These are phyloP conservation scores for Scolopax mira DNA, from an alignment of 2,113 vertebrate genomes.

Conservation along the genomic window DNA sequence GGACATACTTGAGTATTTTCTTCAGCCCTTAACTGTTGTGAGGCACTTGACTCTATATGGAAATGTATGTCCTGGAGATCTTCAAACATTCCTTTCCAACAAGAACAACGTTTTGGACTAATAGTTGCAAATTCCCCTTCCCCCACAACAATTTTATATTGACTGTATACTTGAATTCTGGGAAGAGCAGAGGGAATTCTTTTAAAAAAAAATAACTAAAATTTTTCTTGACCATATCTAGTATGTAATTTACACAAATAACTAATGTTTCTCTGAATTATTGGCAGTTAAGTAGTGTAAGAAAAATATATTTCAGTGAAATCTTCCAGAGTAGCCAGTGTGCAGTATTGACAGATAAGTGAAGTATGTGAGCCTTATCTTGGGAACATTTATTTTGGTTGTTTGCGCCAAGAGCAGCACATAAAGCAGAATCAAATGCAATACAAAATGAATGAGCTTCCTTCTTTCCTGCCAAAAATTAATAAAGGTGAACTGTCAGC, in stretches of 20 bases:
- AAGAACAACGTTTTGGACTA: constrained; percentile 49
- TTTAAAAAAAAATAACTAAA: background rate
- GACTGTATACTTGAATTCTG: background rate
- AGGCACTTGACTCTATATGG: constrained; percentile 17
- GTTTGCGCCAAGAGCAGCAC: background rate
- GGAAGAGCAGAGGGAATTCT: constrained; percentile 1
- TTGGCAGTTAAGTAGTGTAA: background rate
- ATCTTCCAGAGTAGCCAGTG: background rate
- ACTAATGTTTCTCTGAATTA: background rate
- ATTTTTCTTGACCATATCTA: background rate
- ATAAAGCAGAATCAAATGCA: background rate
- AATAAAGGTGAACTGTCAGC: background rate
- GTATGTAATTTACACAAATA: background rate
- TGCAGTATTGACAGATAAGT: background rate
- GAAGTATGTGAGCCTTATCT: background rate
- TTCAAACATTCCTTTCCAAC: constrained; percentile 26
- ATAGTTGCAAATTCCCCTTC: background rate
- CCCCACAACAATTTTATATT: background rate
- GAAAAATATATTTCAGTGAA: background rate
- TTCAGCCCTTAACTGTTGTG: background rate
- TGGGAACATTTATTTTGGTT: background rate
- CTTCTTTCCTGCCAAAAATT: background rate
- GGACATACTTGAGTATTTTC: background rate
- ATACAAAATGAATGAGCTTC: background rate
- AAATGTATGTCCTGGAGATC: constrained; percentile 45